Percentiles rank a stretch among this genome's conserved stretches.
Conservation (phyloP, 2,113 vertebrate species). For the Malurus cyaneus region DNA sequence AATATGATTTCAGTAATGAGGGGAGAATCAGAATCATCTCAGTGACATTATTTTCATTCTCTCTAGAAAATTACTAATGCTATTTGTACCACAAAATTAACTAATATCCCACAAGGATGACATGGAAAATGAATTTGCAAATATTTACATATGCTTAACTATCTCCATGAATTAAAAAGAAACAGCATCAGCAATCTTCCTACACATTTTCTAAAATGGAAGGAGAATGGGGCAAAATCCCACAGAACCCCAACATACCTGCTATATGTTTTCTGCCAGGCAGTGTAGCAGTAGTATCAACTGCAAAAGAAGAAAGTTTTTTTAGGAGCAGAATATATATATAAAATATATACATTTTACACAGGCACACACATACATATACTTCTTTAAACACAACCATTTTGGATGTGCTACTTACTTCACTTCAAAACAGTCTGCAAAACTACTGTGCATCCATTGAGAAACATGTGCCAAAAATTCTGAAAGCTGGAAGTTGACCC, state of each 20-base stretch:
- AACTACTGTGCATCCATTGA: neutral
- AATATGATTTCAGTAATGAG: neutral
- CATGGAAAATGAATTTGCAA: neutral
- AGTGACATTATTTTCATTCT: neutral
- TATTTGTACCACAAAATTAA: neutral
- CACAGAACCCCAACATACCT: neutral
- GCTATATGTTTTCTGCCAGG: neutral
- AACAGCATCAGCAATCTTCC: neutral
- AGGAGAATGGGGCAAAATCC: neutral
- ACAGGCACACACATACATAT: rapidly evolving
- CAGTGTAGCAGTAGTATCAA: neutral
- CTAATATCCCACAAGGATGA: neutral
- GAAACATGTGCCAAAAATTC: neutral
- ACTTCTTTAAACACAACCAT: neutral
- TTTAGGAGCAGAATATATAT: neutral
- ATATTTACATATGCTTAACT: neutral
- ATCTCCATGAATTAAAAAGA: neutral
- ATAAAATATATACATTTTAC: neutral
- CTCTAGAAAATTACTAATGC: neutral
- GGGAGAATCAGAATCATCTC: neutral
- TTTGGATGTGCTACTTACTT: neutral
- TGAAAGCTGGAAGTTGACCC: neutral
- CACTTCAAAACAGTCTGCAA: neutral
- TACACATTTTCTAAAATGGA: neutral
- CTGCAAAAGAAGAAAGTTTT: conserved; percentile 6